These are phyloP conservation scores for Oscheius onirici DNA, from an alignment of 2,888 invertebrate species.

Conservation along the genomic window DNA sequence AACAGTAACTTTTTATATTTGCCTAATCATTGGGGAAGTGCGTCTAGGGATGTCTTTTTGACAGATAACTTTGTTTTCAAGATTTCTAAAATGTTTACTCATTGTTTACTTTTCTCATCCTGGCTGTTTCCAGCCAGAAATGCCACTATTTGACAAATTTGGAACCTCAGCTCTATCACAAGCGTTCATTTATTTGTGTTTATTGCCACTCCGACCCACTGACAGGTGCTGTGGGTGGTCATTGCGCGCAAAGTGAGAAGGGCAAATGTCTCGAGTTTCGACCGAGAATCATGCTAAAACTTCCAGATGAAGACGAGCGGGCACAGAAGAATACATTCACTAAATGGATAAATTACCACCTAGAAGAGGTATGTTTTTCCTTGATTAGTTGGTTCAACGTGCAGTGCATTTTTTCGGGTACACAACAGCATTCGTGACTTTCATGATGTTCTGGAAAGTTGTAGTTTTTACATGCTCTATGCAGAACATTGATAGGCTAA, in stretches of 20 bases:
- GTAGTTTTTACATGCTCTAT: background rate
- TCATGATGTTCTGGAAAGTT: background rate
- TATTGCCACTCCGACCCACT: conserved; percentile 16
- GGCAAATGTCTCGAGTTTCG: background rate
- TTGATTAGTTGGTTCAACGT: background rate
- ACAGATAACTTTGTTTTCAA: background rate
- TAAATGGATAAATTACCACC: conserved; percentile 71
- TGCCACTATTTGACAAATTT: too few species aligned
- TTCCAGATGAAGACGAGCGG: conserved; percentile 71
- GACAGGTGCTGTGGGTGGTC: conserved; percentile 15
- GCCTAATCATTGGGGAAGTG: background rate
- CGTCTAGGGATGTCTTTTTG: background rate
- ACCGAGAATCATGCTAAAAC: background rate
- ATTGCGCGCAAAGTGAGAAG: conserved; percentile 2
- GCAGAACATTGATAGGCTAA: background rate
- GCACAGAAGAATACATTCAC: conserved; percentile 72
- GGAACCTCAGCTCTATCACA: background rate
- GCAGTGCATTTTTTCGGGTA: background rate
- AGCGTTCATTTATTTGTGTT: conserved; percentile 10
- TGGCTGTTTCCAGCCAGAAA: background rate
- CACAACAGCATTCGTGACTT: background rate
- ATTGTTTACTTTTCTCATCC: background rate
- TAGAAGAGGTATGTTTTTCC: conserved; percentile 59
- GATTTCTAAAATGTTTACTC: conserved; percentile 8
- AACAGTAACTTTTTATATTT: conserved; percentile 38